Percentiles rank a stretch among this genome's conserved stretches.
These are phyloP conservation scores for Trachops cirrhosus DNA, from an alignment of 2,797 vertebrate species.

Conservation along the genomic window DNA sequence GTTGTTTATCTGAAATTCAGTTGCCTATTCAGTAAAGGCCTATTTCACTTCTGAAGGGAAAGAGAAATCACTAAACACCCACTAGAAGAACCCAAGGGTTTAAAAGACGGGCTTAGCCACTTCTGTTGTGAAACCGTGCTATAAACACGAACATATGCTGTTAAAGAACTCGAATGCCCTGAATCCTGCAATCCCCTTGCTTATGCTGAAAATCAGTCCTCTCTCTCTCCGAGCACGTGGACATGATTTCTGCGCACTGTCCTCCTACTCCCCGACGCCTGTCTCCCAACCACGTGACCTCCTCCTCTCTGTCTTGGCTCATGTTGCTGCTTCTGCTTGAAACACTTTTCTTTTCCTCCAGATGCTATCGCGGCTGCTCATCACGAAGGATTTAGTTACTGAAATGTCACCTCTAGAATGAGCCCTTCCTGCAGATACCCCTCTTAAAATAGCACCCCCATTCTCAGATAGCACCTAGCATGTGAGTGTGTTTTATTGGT, in stretches of 20 bases:
- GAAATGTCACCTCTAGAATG: not conserved
- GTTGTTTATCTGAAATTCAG: not conserved
- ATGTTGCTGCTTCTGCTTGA: not conserved
- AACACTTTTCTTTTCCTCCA: not conserved
- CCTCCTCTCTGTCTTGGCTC: not conserved
- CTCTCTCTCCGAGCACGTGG: not conserved
- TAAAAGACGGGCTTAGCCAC: not conserved
- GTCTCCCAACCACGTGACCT: not conserved
- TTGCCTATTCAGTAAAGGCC: not conserved
- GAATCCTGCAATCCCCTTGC: not conserved
- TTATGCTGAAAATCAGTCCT: not conserved
- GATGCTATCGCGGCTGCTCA: not conserved
- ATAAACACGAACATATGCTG: not conserved
- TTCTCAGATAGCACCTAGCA: not conserved
- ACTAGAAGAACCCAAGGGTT: not conserved
- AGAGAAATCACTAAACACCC: not conserved
- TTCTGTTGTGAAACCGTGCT: not conserved
- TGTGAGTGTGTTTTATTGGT: not conserved
- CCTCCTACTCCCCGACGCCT: not conserved
- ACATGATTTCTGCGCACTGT: not conserved
- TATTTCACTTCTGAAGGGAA: not conserved
- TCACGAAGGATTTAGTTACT: not conserved
- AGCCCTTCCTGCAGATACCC: not conserved
- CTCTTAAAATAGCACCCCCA: not conserved
- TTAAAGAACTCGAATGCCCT: not conserved